phyloP scores from a whole-genome alignment of 2,888 invertebrate species.

The Dioctria rufipes region DNA sequence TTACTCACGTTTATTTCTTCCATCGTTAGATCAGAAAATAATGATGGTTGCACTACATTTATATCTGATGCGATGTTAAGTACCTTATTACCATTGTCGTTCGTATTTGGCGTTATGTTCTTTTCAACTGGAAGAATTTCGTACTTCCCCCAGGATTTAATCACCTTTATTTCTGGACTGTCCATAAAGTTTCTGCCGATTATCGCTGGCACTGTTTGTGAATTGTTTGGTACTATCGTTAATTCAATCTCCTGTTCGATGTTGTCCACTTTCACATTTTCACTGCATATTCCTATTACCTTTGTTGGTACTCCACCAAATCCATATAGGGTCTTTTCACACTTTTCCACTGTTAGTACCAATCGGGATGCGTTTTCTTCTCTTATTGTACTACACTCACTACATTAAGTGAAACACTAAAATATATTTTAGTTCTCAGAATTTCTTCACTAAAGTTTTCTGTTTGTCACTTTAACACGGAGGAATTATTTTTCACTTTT shows the following conservation, averaged over 20 bases:
- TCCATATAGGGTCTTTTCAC: background rate
- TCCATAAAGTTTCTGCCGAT: background rate
- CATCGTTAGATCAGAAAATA: background rate
- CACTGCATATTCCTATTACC: background rate
- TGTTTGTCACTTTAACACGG: too few relatives aligned
- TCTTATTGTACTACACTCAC: background rate
- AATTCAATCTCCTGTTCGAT: background rate
- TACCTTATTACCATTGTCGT: background rate
- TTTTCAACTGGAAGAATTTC: background rate
- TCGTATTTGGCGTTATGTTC: background rate
- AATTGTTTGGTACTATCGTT: background rate
- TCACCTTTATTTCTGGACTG: background rate
- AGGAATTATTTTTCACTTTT: too few relatives aligned
- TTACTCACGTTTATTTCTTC: background rate
- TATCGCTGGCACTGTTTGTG: background rate
- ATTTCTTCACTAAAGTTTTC: too few relatives aligned
- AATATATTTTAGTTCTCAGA: too few relatives aligned
- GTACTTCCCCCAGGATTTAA: constrained; percentile 7
- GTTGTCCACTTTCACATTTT: background rate
- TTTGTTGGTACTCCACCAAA: constrained; percentile 9
- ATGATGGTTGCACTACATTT: background rate
- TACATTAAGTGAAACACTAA: too few relatives aligned
- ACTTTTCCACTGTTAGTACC: background rate
- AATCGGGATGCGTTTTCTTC: background rate
- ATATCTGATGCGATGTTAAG: background rate